Percentiles rank a stretch among this genome's conserved stretches.
Evolutionary conservation across 1,140 invertebrate species (phyloP).

Genomic region (Drosophila oshimai): DNA sequence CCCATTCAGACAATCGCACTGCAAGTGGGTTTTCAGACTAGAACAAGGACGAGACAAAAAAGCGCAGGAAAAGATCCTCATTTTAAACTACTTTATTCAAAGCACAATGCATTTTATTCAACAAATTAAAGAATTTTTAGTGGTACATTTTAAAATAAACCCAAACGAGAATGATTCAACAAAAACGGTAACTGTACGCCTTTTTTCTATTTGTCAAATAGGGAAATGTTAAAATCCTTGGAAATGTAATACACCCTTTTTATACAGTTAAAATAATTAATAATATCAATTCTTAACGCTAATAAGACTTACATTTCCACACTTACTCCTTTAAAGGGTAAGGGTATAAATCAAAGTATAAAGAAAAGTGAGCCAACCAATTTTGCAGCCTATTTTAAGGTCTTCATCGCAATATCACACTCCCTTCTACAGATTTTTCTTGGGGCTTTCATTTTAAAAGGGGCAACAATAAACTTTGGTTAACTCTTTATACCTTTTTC

Average conservation of each 20-base stretch:
- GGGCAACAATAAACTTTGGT: slow-evolving; percentile 55
- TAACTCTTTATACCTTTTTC: slow-evolving; percentile 35
- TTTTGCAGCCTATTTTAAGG: slow-evolving; percentile 49
- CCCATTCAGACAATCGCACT: slow-evolving; percentile 45
- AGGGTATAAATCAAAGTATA: background rate
- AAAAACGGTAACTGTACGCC: too few species aligned
- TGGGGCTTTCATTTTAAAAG: slow-evolving; percentile 13
- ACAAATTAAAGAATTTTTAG: too few species aligned
- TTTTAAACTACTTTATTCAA: background rate
- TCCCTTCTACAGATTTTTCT: slow-evolving; percentile 6
- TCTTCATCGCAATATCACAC: slow-evolving; percentile 23
- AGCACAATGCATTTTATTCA: too few species aligned
- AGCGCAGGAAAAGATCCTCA: background rate
- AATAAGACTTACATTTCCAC: background rate
- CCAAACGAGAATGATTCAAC: too few species aligned
- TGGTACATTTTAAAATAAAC: too few species aligned
- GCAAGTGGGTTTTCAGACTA: slow-evolving; percentile 46
- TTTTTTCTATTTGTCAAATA: too few species aligned
- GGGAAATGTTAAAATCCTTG: too few species aligned
- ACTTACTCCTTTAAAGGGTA: background rate
- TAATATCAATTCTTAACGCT: too few species aligned
- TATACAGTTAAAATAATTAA: too few species aligned
- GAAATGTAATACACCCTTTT: too few species aligned
- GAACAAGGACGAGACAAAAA: slow-evolving; percentile 19
- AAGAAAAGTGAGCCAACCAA: slow-evolving; percentile 40